Evolutionary conservation across 2,113 vertebrate genomes (phyloP).

Genomic region (Tupaia tana): DNA sequence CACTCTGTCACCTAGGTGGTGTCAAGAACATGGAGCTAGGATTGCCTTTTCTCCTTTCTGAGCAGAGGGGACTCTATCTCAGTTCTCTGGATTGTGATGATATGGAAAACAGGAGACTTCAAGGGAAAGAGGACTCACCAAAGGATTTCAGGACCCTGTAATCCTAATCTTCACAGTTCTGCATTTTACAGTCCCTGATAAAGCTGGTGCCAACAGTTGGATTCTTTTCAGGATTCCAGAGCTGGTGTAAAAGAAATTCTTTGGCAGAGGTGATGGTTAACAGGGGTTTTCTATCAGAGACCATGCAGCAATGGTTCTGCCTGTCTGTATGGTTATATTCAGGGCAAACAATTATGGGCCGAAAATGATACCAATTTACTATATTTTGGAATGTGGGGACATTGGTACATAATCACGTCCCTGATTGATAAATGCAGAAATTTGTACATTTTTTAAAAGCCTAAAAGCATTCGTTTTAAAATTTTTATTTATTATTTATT

Average conservation of each 20-base stretch:
- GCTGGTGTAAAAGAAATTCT: neutral
- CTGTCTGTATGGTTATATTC: neutral
- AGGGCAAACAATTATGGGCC: neutral
- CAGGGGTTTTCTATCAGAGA: neutral
- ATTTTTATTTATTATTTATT: too few relatives aligned
- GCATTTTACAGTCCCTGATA: neutral
- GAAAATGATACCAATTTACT: neutral
- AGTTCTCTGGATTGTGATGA: neutral
- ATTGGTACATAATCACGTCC: neutral
- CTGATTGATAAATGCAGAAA: neutral
- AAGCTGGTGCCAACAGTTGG: neutral
- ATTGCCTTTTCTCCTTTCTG: neutral
- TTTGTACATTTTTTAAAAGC: neutral
- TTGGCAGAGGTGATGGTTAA: neutral
- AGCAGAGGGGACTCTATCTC: neutral
- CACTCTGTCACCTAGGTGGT: neutral
- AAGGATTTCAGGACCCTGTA: neutral
- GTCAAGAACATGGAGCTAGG: neutral
- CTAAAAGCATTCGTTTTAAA: neutral
- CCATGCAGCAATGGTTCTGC: neutral
- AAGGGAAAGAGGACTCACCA: neutral
- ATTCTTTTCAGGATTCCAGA: neutral
- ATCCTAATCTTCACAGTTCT: neutral
- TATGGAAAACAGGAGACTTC: neutral
- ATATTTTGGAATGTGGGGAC: neutral